Evolutionary conservation across 2,113 vertebrate species (phyloP).

Genomic region (Anarrhichthys ocellatus): DNA sequence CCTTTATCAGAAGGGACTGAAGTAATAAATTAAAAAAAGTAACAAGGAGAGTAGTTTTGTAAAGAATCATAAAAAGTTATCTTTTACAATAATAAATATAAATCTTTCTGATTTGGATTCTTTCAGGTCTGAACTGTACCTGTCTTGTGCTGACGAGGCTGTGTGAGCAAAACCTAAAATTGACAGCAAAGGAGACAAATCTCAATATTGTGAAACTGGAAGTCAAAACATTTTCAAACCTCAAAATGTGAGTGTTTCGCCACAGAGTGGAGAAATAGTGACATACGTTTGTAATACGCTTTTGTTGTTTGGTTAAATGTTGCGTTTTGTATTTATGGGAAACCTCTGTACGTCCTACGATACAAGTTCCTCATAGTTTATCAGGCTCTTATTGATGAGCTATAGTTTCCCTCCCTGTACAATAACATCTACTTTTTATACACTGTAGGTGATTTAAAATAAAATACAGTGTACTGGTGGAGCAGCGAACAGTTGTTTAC

Average conservation of each 20-base stretch:
- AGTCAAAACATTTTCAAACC: background rate
- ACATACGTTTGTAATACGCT: background rate
- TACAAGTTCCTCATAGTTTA: background rate
- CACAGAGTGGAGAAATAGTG: too few relatives aligned
- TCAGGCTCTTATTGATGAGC: background rate
- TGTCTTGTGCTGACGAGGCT: constrained; percentile 41
- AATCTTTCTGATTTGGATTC: background rate
- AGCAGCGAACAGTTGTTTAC: constrained; percentile 72
- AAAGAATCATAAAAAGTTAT: background rate
- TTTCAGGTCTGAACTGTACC: constrained; percentile 64
- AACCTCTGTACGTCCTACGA: background rate
- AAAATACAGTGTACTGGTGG: too few relatives aligned
- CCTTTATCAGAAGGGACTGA: background rate
- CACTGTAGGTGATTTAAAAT: too few relatives aligned
- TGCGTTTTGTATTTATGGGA: background rate
- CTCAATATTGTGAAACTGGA: constrained; percentile 1
- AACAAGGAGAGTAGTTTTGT: background rate
- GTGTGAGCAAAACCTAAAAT: constrained; percentile 49
- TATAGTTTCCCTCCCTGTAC: background rate
- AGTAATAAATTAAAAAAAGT: background rate
- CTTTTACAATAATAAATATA: background rate
- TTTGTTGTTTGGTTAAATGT: background rate
- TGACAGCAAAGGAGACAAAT: constrained; percentile 11
- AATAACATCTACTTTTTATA: background rate
- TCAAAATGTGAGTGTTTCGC: background rate